phyloP scores from a whole-genome alignment of 2,888 invertebrate species.

The Alviniconcha strummeri region DNA sequence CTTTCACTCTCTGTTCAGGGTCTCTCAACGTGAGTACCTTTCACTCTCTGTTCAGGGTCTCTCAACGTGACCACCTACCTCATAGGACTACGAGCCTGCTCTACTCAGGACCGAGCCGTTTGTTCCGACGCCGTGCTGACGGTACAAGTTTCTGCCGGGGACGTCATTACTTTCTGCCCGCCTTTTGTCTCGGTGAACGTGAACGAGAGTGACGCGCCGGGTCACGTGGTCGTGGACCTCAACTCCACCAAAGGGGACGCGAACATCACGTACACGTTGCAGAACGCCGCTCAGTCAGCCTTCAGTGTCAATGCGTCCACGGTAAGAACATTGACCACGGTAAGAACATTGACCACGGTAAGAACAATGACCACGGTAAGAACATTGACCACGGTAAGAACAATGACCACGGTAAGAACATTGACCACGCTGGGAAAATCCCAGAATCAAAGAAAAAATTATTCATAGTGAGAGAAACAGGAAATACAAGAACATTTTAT shows the following conservation, averaged over 20 bases:
- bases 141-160: constrained; percentile 33
- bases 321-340: constrained; percentile 17
- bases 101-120: constrained; percentile 17
- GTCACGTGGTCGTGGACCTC: constrained; percentile 83
- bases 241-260: constrained; percentile 81
- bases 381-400: no score
- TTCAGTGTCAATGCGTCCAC: constrained; percentile 20
- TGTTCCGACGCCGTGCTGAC: constrained; percentile 41
- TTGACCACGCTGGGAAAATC: no score
- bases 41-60: no score
- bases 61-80: background rate
- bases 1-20: no score
- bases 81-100: constrained; percentile 39
- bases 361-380: no score
- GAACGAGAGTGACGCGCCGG: constrained; percentile 81
- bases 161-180: constrained; percentile 42
- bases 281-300: background rate
- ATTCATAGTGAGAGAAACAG: no score
- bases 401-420: no score
- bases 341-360: no score
- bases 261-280: constrained; percentile 35
- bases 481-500: no score
- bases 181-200: constrained; percentile 36
- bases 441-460: no score
- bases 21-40: no score